Evolutionary conservation across 1,140 invertebrate genomes (phyloP).

Genomic region (Drosophila aff.): DNA sequence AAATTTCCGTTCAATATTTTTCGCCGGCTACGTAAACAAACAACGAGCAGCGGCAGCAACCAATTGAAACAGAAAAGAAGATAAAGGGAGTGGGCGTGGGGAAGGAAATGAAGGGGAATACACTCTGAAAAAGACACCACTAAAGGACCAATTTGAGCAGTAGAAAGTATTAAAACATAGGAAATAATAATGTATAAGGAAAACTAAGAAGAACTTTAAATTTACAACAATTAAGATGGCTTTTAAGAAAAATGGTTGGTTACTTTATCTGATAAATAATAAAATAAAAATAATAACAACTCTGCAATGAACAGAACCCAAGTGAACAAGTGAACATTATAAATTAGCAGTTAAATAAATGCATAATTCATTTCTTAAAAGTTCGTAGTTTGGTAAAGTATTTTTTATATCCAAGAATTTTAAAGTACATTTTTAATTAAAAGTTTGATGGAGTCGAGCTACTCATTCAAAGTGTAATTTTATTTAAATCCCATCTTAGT

Average conservation of each 20-base stretch:
- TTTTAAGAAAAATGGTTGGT: too few species aligned
- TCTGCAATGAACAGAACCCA: too few species aligned
- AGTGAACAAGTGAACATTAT: too few species aligned
- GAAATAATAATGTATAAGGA: neutral
- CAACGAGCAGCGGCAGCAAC: constrained; percentile 54
- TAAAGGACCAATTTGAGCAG: neutral
- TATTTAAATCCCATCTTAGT: neutral
- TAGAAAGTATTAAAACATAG: neutral
- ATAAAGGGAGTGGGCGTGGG: constrained; percentile 12
- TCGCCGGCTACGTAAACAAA: constrained; percentile 69
- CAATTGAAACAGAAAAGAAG: constrained; percentile 61
- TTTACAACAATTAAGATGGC: neutral
- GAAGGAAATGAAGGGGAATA: constrained; percentile 7
- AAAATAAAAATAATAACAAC: too few species aligned
- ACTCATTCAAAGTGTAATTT: neutral
- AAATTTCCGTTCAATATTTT: constrained; percentile 83
- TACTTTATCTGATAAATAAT: too few species aligned
- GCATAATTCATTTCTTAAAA: too few species aligned
- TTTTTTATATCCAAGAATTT: too few species aligned
- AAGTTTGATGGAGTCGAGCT: neutral
- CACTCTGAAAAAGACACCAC: neutral
- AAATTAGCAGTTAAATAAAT: too few species aligned
- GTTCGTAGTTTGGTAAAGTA: too few species aligned
- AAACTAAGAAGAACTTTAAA: neutral
- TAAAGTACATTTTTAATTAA: too few species aligned